Evolutionary conservation across 2,797 vertebrate species (phyloP).

Genomic region (Gallinago stenura): DNA sequence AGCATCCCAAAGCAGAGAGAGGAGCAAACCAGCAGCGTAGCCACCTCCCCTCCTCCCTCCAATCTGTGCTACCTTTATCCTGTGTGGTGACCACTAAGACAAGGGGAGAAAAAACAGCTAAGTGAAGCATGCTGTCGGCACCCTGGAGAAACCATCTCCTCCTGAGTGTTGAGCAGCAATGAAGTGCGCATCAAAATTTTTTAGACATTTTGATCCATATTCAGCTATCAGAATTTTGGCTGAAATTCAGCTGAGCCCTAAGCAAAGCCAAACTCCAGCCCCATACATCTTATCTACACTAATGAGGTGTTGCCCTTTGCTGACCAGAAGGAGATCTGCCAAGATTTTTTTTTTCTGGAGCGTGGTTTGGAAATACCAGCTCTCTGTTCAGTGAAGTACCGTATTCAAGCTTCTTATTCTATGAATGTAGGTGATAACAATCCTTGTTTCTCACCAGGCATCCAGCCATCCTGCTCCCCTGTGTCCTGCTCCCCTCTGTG

Average conservation of each 20-base stretch:
- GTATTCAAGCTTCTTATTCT: not conserved
- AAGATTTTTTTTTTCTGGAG: not conserved
- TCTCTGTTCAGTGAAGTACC: not conserved
- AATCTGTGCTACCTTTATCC: not conserved
- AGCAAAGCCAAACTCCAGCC: not conserved
- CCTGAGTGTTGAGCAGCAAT: not conserved
- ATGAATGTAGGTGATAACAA: not conserved
- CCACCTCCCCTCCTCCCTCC: not conserved
- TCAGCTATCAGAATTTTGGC: not conserved
- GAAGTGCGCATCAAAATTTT: not conserved
- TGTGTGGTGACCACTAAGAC: not conserved
- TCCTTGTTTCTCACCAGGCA: not conserved
- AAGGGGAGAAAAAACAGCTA: not conserved
- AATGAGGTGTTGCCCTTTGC: not conserved
- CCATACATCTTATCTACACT: not conserved
- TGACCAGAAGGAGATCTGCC: not conserved
- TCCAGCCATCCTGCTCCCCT: not conserved
- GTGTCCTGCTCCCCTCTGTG: too few species aligned
- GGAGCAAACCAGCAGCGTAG: fast-evolving
- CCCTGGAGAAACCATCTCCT: not conserved
- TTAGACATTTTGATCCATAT: not conserved
- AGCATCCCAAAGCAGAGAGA: not conserved
- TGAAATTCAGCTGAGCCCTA: not conserved
- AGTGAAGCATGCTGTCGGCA: not conserved
- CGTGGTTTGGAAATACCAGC: not conserved